A percentile compares a stretch with the other conserved stretches of the same genome.
These are phyloP conservation scores for Hybognathus amarus DNA, from an alignment of 2,797 vertebrate genomes.

Conservation along the genomic window DNA sequence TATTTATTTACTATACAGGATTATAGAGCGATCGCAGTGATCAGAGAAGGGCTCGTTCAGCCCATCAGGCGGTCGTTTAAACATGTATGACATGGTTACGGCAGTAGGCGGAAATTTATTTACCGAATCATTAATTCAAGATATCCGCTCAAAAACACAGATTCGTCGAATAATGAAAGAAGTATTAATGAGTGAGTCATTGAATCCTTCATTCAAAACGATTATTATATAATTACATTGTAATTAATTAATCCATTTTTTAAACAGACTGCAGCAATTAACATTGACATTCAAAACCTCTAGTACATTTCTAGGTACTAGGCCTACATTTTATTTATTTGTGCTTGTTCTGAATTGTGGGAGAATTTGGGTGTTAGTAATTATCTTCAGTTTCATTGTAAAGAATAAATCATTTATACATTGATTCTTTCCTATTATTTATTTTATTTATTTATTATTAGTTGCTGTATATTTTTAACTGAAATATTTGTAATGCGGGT, in stretches of 20 bases:
- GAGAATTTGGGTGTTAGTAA: neutral
- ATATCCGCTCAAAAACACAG: neutral
- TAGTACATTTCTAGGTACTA: neutral
- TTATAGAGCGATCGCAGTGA: too few species aligned
- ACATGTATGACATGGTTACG: too few species aligned
- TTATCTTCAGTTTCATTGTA: too few species aligned
- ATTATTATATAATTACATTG: too few species aligned
- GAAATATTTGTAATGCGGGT: too few species aligned
- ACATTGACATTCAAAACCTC: neutral
- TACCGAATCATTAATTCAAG: neutral
- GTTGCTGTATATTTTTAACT: too few species aligned
- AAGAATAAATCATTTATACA: too few species aligned
- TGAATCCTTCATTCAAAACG: neutral
- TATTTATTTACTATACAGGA: too few species aligned
- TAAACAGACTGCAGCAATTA: neutral
- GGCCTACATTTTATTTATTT: neutral
- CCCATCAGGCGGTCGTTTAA: too few species aligned
- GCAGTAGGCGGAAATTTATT: neutral
- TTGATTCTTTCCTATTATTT: too few species aligned
- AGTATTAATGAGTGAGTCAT: neutral
- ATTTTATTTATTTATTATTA: too few species aligned
- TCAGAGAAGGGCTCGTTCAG: too few species aligned
- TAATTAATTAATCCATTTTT: neutral
- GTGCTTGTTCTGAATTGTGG: neutral
- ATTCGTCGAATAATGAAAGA: neutral